Conservation (phyloP, 2,888 invertebrate genomes). For the Dynastes tityus region DNA sequence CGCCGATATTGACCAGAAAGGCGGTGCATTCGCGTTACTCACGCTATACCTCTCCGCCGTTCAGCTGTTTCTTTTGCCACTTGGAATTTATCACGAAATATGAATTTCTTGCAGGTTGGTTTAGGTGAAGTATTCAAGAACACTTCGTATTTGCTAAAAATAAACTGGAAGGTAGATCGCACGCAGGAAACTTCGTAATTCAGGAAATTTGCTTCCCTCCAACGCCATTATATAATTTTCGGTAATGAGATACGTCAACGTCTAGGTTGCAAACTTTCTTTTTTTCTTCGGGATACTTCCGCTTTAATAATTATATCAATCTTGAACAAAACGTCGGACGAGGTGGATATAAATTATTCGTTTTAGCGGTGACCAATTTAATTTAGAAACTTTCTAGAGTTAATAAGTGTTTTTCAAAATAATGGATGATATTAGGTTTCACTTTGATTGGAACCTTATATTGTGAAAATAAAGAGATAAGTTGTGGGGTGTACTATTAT, state of each 20-base stretch:
- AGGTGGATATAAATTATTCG: neutral
- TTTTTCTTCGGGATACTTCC: conserved; percentile 21
- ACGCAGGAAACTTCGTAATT: conserved; percentile 44
- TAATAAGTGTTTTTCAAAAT: conserved; percentile 2
- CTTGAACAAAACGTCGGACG: neutral
- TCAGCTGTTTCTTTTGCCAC: conserved; percentile 60
- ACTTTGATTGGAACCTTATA: neutral
- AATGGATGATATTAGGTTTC: neutral
- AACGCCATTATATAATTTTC: conserved; percentile 49
- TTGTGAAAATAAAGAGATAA: too few relatives aligned
- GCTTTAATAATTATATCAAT: conserved; percentile 13
- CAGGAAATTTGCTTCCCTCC: conserved; percentile 47
- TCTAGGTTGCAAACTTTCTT: conserved; percentile 33
- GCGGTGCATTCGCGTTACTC: conserved; percentile 51
- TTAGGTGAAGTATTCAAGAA: conserved; percentile 47
- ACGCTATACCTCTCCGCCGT: conserved; percentile 55
- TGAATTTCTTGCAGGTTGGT: conserved; percentile 59
- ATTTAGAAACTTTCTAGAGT: neutral
- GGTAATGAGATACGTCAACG: conserved; percentile 52
- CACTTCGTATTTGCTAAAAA: conserved; percentile 48
- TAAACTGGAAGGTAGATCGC: conserved; percentile 43
- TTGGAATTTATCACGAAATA: conserved; percentile 65
- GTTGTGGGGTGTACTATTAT: too few relatives aligned
- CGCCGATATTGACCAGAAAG: conserved; percentile 34
- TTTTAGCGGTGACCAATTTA: neutral